Percentiles rank a stretch among this genome's conserved stretches.
These are phyloP conservation scores for Apamea sordens DNA, from an alignment of 2,888 invertebrate species.

Conservation along the genomic window DNA sequence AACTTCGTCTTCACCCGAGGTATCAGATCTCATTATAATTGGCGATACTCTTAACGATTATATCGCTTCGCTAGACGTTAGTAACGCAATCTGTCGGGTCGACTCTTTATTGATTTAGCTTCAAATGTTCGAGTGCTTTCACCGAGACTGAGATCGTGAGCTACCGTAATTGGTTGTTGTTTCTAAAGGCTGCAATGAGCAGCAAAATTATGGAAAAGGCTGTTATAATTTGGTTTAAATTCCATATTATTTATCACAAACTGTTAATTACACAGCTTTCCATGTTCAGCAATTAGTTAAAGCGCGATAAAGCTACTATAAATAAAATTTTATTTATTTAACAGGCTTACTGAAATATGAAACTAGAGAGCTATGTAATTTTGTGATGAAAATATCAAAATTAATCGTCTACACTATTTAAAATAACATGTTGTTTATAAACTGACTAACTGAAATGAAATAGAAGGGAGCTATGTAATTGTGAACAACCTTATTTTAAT, in stretches of 20 bases:
- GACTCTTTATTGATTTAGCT: conserved; percentile 63
- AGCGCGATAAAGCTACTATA: background rate
- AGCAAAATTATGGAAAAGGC: conserved; percentile 19
- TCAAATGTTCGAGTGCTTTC: conserved; percentile 50
- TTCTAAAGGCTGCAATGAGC: conserved; percentile 8
- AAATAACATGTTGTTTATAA: background rate
- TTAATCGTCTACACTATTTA: conserved; percentile 6
- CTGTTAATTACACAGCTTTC: conserved; percentile 15
- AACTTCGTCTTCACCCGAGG: conserved; percentile 38
- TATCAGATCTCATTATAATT: conserved; percentile 69
- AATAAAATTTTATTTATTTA: background rate
- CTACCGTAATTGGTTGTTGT: conserved; percentile 12
- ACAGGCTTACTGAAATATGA: conserved; percentile 4
- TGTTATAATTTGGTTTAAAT: conserved; percentile 27
- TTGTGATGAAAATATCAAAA: conserved; percentile 1
- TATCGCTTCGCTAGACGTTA: conserved; percentile 56
- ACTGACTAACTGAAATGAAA: background rate
- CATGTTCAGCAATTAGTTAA: conserved; percentile 7
- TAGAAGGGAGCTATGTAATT: conserved; percentile 19
- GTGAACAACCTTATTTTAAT: conserved; percentile 3
- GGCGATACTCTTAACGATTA: conserved; percentile 58
- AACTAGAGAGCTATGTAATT: conserved; percentile 18
- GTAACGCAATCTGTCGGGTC: conserved; percentile 60
- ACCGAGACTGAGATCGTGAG: conserved; percentile 47
- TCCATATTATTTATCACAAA: conserved; percentile 13